Base-by-base conservation (phyloP, 2,888 invertebrate species). In the Drosophila macrothrix region DNA sequence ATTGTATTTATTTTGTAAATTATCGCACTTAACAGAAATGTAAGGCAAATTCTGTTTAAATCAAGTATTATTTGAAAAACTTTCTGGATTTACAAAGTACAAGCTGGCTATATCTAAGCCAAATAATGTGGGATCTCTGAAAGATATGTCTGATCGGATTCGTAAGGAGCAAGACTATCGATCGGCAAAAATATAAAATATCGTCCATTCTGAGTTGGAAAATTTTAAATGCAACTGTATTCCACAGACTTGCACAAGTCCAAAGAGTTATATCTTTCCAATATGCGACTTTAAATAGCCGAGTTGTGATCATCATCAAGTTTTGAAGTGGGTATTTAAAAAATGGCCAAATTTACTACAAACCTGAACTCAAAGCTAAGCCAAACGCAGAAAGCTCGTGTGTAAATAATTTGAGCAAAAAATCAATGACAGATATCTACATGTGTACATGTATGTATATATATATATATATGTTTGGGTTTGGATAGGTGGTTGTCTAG, bases 401-500 rank as follows among this genome's bases (percentile, higher is more conserved):
- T 37, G 19, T n/a, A 52, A n/a, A n/a, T 14, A 62, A 22, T 1
- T 31, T 25, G 1, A 50, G 41, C 10, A 50, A 49, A 76, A 78
- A 76, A 76, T 76, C 79, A 64, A 76, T 76, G 61, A 6, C 39
- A 52, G 33, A 54, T 12, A 62, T 37, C 3, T 37, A 7, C 14
- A 14, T 43, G 2, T 50, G 7, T 7, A 3, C 0, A 19, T 16
- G 19, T n/a, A 25, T 9, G 6, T 58, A n/a, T 4, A 4, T 6
- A 29, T 31, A 4, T 60, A 37, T 28, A 10, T 55, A 37, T 28
- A 19, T 70, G 28, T 58, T 43, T 56, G 14, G 49, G 55, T 28
- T 29, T 28, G 35, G 12, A 16, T 58, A 19, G 58, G 31, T 39
- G 49, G 59, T 31, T 60, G 73, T 63, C 65, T 62, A 61, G 88